Percentiles rank a stretch among this genome's conserved stretches.
Evolutionary conservation across 2,888 invertebrate species (phyloP).

Genomic region (Ferrisia virgata): DNA sequence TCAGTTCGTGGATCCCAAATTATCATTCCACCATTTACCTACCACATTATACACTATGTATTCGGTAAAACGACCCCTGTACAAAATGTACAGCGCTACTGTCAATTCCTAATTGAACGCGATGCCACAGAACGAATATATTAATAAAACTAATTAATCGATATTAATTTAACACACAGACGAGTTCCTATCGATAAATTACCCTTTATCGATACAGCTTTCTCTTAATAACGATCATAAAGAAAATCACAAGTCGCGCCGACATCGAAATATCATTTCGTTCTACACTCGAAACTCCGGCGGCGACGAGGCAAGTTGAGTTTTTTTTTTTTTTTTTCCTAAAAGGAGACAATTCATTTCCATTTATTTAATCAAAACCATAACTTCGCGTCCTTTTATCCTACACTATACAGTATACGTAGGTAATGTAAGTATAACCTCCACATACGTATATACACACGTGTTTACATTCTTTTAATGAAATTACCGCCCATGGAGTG

Average conservation of each 20-base stretch:
- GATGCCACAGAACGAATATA: neutral
- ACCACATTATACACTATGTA: neutral
- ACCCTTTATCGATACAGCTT: neutral
- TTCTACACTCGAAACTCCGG: neutral
- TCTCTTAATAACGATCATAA: neutral
- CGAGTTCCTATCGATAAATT: neutral
- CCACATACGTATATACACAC: neutral
- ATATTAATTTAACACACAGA: neutral
- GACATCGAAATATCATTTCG: neutral
- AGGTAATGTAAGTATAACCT: neutral
- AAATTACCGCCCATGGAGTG: neutral
- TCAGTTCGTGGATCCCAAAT: neutral
- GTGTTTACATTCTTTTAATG: conserved; percentile 6
- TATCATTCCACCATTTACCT: neutral
- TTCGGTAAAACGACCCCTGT: neutral
- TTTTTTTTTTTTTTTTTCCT: too few relatives aligned
- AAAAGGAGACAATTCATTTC: conserved; percentile 7
- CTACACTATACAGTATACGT: neutral
- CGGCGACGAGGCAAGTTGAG: neutral
- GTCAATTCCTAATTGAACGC: neutral
- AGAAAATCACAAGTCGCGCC: neutral
- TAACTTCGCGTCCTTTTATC: neutral
- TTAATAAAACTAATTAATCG: neutral
- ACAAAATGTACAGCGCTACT: neutral
- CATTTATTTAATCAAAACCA: conserved; percentile 5